Evolutionary conservation across 2,113 vertebrate genomes (phyloP).

Genomic region (Columba livia): DNA sequence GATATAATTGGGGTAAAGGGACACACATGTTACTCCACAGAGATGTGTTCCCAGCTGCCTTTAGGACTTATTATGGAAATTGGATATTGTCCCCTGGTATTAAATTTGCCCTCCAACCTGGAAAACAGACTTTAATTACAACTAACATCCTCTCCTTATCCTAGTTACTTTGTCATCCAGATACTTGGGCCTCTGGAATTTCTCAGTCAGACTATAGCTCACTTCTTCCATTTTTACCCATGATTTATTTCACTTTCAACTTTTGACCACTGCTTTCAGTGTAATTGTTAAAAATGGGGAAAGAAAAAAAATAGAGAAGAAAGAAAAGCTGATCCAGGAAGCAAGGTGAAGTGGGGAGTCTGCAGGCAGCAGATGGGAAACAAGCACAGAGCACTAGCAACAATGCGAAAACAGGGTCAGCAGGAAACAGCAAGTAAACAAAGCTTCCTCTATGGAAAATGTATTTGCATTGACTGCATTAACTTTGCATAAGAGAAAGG

Average conservation of each 20-base stretch:
- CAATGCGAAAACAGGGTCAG: not conserved
- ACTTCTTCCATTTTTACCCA: not conserved
- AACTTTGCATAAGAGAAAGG: not conserved
- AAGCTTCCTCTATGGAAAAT: conserved; percentile 10
- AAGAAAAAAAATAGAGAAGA: not conserved
- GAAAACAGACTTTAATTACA: not conserved
- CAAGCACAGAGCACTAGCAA: not conserved
- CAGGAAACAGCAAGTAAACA: not conserved
- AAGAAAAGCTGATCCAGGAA: not conserved
- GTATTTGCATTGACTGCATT: not conserved
- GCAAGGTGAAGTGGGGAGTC: not conserved
- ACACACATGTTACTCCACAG: not conserved
- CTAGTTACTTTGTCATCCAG: not conserved
- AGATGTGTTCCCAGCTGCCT: not conserved
- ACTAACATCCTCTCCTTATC: not conserved
- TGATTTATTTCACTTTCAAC: not conserved
- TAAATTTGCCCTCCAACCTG: not conserved
- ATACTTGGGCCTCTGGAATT: not conserved
- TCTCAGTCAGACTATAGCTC: not conserved
- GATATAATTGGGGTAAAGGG: not conserved
- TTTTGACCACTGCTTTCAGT: not conserved
- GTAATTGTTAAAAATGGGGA: not conserved
- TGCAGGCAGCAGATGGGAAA: not conserved
- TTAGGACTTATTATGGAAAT: not conserved
- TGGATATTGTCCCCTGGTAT: not conserved